Evolutionary conservation across 2,797 vertebrate species (phyloP), one percentile per base, ranked within the genome.

Genomic region (Falco cherrug): DNA sequence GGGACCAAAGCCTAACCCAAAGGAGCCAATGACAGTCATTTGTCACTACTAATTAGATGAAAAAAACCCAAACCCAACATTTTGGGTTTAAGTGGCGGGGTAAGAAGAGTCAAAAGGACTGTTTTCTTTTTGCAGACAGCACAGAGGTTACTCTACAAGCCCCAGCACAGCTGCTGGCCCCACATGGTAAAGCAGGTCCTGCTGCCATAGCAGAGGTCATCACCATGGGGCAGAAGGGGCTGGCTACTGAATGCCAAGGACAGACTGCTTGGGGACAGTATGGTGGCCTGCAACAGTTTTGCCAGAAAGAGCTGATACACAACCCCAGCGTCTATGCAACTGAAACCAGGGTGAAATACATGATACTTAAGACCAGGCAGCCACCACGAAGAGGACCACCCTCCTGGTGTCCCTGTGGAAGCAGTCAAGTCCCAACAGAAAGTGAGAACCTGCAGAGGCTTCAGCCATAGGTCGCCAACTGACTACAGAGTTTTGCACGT

Each of bases 241-340:
- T 64, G 53, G 6, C 3, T 85, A 56, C 9, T 35, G 63, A 83
- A n/a, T 16, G 20, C 15, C 28, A 18, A 64, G 48, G 63, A 41
- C 54, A 28, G 41, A 3, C 37, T 48, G 11, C 19, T 4, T 22
- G 33, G 79, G 50, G 39, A 76, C 13, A 7, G 24, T 7, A 4
- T 3, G 31, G 35, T 71, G 41, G 45, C 63, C 60, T 57, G 75
- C 16, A 26, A 47, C 25, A 41, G 35, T 41, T 65, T 33, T 76
- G 33, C 13, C 31, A 37, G 37, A 50, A 37, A 75, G 17, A 53
- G 17, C 18, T 69, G 63, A 37, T 33, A 9, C 2, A 16, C 6
- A 31, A 2, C 4, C 6, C 25, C 1, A 0, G 3, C 5, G 1
- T 16, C 73, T 19, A 7, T 22, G 53, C 16, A 60, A 8, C 13